A percentile compares a stretch with the other conserved stretches of the same genome.
Evolutionary conservation across 2,797 vertebrate species (phyloP).

Genomic region (Bovichtus diacanthus): DNA sequence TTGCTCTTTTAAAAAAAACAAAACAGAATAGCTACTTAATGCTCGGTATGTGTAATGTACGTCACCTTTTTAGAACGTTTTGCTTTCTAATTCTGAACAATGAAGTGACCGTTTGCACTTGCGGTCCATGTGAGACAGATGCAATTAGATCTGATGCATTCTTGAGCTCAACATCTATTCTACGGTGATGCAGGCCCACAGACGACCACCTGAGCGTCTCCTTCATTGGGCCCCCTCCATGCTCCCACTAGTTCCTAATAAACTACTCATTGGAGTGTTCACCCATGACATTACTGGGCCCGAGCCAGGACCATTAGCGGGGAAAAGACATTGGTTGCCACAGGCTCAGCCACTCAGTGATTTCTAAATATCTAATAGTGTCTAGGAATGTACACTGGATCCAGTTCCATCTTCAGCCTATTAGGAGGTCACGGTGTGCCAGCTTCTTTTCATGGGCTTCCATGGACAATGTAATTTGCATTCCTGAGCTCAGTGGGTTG

Average conservation of each 20-base stretch:
- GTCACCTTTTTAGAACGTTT: background rate
- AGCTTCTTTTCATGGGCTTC: constrained; percentile 79
- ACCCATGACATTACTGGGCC: constrained; percentile 69
- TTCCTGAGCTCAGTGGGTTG: constrained; percentile 74
- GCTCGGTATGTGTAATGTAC: background rate
- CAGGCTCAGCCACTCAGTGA: constrained; percentile 58
- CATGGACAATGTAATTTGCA: constrained; percentile 81
- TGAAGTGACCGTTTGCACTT: constrained; percentile 28
- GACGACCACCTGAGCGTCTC: constrained; percentile 67
- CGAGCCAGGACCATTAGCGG: constrained; percentile 65
- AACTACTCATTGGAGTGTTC: constrained; percentile 73
- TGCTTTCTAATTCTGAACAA: constrained; percentile 23
- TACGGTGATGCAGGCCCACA: constrained; percentile 18
- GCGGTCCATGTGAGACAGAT: constrained; percentile 12
- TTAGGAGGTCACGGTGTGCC: constrained; percentile 78
- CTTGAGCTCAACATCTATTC: constrained; percentile 39
- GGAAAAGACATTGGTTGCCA: constrained; percentile 64
- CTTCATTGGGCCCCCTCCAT: constrained; percentile 41
- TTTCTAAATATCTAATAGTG: constrained; percentile 77
- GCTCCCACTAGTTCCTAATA: constrained; percentile 64
- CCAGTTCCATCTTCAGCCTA: constrained; percentile 76
- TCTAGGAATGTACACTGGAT: constrained; percentile 79
- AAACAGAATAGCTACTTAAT: background rate
- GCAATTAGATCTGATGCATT: constrained; percentile 41
- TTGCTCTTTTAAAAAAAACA: constrained; percentile 15